Evolutionary conservation across 2,888 invertebrate genomes (phyloP), one percentile per base, ranked within the genome.

Genomic region (Parthenolecanium corni): DNA sequence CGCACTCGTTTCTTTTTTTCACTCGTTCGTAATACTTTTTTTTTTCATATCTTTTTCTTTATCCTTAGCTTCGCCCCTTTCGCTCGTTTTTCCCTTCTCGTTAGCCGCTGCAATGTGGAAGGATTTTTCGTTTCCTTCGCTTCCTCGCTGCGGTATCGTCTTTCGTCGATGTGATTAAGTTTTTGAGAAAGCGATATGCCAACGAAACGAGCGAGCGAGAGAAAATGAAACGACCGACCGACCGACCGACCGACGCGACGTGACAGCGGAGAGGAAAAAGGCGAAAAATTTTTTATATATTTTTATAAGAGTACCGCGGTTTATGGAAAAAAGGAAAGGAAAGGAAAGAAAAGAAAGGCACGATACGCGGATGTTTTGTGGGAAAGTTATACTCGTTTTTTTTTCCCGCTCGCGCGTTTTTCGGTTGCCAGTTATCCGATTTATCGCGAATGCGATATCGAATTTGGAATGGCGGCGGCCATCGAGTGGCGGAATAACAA

Each of bases 91-190:
- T 36, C 23, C 49, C 4, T 23, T 4, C 20, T 49, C 49, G 49
- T 21, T 21, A 12, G 6, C 14, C 44, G 4, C 44, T n/a, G n/a
- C n/a, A n/a, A n/a, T n/a, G n/a, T n/a, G n/a, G n/a, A n/a, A n/a
- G n/a, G n/a, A n/a, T n/a, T n/a, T n/a, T 18, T 23, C 20, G 21
- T 21, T 11, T 49, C 21, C 21, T 18, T 49, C 23, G 49, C 49
- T 49, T 49, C 23, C 21, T 18, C 21, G 18, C 49, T 3, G 3
- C 49, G 49, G 21, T 61, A 61, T 61, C 61, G 61, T 61, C 38
- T 51, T 61, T 61, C 51, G 49, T 49, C 61, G 23, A 61, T 61
- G 61, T 61, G 61, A 61, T 61, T 61, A 61, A 61, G 61, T 61
- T 61, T 31, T 61, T 49, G 51, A 36, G 61, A 61, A 61, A 51